Percentiles rank a stretch among this genome's conserved stretches.
Evolutionary conservation across 1,140 invertebrate species (phyloP).

Genomic region (Zaprionus camerounensis): DNA sequence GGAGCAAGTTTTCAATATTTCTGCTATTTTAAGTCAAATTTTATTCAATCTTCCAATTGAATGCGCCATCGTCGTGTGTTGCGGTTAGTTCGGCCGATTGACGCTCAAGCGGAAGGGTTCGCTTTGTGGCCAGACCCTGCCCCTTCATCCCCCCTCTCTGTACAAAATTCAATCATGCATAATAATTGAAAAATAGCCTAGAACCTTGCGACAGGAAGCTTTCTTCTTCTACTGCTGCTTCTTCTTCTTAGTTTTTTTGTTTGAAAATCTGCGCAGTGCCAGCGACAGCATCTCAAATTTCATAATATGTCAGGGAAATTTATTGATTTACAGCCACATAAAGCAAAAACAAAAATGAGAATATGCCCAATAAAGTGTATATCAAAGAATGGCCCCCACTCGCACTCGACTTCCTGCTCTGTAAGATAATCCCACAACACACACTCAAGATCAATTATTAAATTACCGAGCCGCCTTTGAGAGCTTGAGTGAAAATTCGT

Average conservation of each 20-base stretch:
- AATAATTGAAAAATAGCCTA: slow-evolving; percentile 81
- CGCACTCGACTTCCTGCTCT: slow-evolving; percentile 30
- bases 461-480: slow-evolving; percentile 1
- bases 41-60: slow-evolving; percentile 84
- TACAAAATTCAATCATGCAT: slow-evolving; percentile 78
- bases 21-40: slow-evolving; percentile 79
- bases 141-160: slow-evolving; percentile 6
- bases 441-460: slow-evolving; percentile 8
- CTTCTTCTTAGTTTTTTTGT: slow-evolving; percentile 15
- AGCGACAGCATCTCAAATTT: slow-evolving; percentile 54
- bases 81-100: slow-evolving; percentile 71
- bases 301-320: slow-evolving; percentile 64
- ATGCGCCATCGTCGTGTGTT: slow-evolving; percentile 61
- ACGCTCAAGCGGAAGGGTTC: slow-evolving; percentile 77
- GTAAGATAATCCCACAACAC: slow-evolving; percentile 24
- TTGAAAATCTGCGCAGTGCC: slow-evolving; percentile 48
- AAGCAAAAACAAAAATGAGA: background rate
- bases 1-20: slow-evolving; percentile 38
- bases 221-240: background rate
- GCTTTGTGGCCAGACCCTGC: slow-evolving; percentile 40
- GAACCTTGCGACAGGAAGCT: slow-evolving; percentile 49
- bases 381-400: background rate
- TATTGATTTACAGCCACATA: slow-evolving; percentile 52
- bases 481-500: background rate
- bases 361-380: slow-evolving; percentile 10